Conservation (phyloP, 1,140 invertebrate genomes). For the Drosophila melanica region DNA sequence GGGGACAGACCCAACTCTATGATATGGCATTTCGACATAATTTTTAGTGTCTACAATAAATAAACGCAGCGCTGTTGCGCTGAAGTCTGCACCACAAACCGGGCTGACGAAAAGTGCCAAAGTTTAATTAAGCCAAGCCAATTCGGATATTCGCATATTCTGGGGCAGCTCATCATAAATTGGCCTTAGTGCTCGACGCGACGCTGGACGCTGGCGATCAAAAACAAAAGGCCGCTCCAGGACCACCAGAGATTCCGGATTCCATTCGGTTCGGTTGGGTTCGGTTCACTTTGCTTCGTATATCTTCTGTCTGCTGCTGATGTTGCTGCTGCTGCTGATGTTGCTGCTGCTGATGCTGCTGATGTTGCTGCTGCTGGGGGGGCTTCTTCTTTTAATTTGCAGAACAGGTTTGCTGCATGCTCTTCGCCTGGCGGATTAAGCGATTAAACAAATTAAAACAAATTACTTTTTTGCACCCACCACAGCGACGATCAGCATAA, state of each 20-base stretch:
- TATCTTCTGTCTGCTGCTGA: not conserved
- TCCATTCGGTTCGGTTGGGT: constrained; percentile 33
- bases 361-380: constrained; percentile 8
- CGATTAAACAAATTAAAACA: constrained; percentile 83
- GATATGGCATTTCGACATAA: constrained; percentile 67
- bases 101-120: constrained; percentile 70
- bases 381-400: constrained; percentile 59
- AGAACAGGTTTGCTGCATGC: constrained; percentile 56
- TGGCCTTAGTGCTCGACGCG: constrained; percentile 61
- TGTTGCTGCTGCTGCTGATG: not conserved
- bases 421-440: constrained; percentile 67
- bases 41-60: constrained; percentile 67
- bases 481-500: constrained; percentile 73
- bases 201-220: constrained; percentile 54
- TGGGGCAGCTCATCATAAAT: constrained; percentile 65
- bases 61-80: constrained; percentile 38
- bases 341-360: constrained; percentile 5
- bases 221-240: constrained; percentile 74
- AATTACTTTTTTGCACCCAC: constrained; percentile 83
- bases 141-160: constrained; percentile 32
- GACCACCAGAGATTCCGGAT: constrained; percentile 68
- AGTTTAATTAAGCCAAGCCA: constrained; percentile 76
- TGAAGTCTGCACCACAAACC: constrained; percentile 13
- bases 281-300: constrained; percentile 5
- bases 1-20: constrained; percentile 53